Evolutionary conservation across 2,888 invertebrate species (phyloP).

Genomic region (Baronia brevicornis): DNA sequence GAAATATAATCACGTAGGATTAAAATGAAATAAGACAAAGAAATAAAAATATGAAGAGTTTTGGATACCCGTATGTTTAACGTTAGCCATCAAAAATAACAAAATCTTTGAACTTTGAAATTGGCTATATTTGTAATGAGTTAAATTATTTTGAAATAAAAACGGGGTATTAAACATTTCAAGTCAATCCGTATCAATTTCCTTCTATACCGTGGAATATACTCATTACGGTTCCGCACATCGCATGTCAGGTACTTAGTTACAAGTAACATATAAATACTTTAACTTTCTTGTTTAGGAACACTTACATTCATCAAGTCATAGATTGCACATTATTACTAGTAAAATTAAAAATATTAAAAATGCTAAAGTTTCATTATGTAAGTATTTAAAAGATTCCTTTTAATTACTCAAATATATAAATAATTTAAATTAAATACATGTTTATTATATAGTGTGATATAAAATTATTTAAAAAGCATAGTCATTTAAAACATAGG

Average conservation of each 20-base stretch:
- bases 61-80: background rate
- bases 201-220: slow-evolving; percentile 36
- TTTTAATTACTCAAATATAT: background rate
- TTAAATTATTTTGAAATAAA: background rate
- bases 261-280: slow-evolving; percentile 42
- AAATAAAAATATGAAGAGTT: background rate
- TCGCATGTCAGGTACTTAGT: slow-evolving; percentile 14
- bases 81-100: background rate
- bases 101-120: too few relatives aligned
- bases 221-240: slow-evolving; percentile 34
- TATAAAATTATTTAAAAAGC: too few relatives aligned
- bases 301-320: slow-evolving; percentile 44
- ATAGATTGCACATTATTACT: slow-evolving; percentile 21
- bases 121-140: too few relatives aligned
- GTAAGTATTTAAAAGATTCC: slow-evolving; percentile 35
- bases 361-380: slow-evolving; percentile 39
- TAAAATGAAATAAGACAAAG: background rate
- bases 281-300: slow-evolving; percentile 29
- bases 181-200: slow-evolving; percentile 25
- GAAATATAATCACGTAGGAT: too few relatives aligned
- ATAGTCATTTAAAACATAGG: too few relatives aligned
- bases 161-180: slow-evolving; percentile 8
- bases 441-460: slow-evolving; percentile 14
- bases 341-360: slow-evolving; percentile 20
- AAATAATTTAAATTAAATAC: slow-evolving; percentile 2